Evolutionary conservation across 2,888 invertebrate species (phyloP), one percentile per base, ranked within the genome.

Genomic region (Microctonus hyperodae): DNA sequence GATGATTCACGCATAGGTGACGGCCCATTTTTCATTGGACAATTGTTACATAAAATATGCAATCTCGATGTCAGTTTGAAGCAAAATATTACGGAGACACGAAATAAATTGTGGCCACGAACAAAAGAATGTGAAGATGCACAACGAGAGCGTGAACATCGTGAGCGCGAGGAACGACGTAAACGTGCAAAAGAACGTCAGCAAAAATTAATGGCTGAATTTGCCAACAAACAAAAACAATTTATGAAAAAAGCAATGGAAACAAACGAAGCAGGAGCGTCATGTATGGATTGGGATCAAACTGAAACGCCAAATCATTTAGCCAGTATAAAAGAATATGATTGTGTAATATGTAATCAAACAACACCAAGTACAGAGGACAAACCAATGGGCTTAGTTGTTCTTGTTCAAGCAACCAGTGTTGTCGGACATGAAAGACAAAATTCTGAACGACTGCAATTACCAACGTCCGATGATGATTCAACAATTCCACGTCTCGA

Each of bases 281-380:
- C 84, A 70, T 83, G 87, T 73, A 90, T 89, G 89, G 91, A 91
- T 75, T 90, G 90, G 86, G 88, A 88, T 72, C 89, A 88, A 76
- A 89, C 89, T 70, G 83, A 81, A 2, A 86, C 86, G 69, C 80
- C 87, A 16, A 88, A 90, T 73, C 88, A 88, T 74, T 76, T 86
- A 56, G 78, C 86, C 51, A 86, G 85, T 67, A 88, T 87, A 70
- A 87, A 88, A 70, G 93, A 94, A 83, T 97, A 96, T 85, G 94
- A 96, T 85, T 98, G 98, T 86, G 96, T 95, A 71, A 98, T 98
- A 76, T 98, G 98, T 85, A 95, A 93, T 86, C 94, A 94, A 81
- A 93, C 94, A 69, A 91, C 94, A 37, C 91, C 95, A 22, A 94
- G 95, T 79, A 92, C 92, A 0, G 91, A 92, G 72, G 90, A 92